These are phyloP conservation scores for Thinocorus orbignyianus DNA, from an alignment of 2,113 vertebrate species.

Conservation along the genomic window DNA sequence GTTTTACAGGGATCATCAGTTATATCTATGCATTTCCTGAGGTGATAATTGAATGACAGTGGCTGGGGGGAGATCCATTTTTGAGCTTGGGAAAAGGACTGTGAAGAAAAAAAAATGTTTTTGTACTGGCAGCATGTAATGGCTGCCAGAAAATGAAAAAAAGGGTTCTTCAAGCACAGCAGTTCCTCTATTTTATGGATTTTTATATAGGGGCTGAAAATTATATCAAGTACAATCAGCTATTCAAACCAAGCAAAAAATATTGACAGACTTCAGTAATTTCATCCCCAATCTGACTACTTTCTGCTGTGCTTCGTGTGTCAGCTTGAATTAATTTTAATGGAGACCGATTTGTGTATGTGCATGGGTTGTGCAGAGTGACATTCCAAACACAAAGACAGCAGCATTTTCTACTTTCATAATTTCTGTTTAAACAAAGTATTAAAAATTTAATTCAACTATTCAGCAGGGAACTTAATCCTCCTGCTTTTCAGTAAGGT, in stretches of 20 bases:
- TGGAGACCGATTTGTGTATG: not conserved
- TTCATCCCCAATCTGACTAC: not conserved
- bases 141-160: constrained; percentile 66
- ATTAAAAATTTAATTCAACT: not conserved
- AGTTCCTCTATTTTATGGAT: constrained; percentile 15
- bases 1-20: constrained; percentile 76
- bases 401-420: not conserved
- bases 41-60: constrained; percentile 80
- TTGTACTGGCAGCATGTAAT: constrained; percentile 68
- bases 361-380: not conserved
- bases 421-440: not conserved
- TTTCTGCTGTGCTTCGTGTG: not conserved
- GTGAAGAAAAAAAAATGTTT: constrained; percentile 58
- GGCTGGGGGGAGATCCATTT: constrained; percentile 79
- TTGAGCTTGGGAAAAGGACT: constrained; percentile 66
- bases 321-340: constrained; percentile 49
- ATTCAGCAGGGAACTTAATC: not conserved
- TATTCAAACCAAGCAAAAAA: constrained; percentile 16
- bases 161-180: constrained; percentile 6
- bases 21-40: constrained; percentile 75
- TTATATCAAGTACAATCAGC: not conserved
- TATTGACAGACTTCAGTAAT: not conserved
- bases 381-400: not conserved
- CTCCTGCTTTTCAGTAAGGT: not conserved
- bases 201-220: constrained; percentile 25